phyloP scores from a whole-genome alignment of 2,797 vertebrate genomes.

The Eurystomus glaucurus region DNA sequence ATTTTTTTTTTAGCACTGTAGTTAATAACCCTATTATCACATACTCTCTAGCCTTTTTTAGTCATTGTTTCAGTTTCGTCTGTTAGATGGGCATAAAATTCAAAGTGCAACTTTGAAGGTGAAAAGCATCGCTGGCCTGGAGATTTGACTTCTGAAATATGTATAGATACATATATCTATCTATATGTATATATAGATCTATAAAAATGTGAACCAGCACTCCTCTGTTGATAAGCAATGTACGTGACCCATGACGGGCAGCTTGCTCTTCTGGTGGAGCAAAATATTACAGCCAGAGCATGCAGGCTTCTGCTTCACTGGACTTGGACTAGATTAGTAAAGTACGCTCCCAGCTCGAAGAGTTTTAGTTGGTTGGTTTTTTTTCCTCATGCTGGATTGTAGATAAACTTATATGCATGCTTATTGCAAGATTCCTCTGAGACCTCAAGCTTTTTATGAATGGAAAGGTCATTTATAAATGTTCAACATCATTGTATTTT shows the following conservation, averaged over 20 bases:
- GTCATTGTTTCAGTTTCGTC: conserved; percentile 20
- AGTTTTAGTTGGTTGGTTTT: background rate
- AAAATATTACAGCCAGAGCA: conserved; percentile 47
- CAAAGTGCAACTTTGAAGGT: background rate
- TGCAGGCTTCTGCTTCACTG: conserved; percentile 62
- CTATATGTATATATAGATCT: background rate
- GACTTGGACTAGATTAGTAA: conserved; percentile 63
- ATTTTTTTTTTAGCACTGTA: background rate
- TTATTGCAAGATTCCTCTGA: conserved; percentile 70
- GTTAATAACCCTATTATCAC: background rate
- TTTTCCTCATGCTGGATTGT: conserved; percentile 62
- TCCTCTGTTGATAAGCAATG: conserved; percentile 23
- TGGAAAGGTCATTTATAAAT: conserved; percentile 76
- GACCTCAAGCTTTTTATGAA: conserved; percentile 76
- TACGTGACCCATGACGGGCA: conserved; percentile 70
- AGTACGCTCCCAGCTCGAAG: conserved; percentile 7
- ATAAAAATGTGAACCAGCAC: background rate
- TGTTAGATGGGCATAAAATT: conserved; percentile 16
- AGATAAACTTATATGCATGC: conserved; percentile 67
- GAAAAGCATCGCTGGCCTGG: conserved; percentile 6
- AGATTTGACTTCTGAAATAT: conserved; percentile 61
- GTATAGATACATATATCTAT: background rate
- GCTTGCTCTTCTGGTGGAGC: conserved; percentile 42
- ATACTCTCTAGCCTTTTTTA: background rate
- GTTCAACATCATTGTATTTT: conserved; percentile 48